Evolutionary conservation across 1,140 invertebrate genomes (phyloP).

Genomic region (Cydia fagiglandana): DNA sequence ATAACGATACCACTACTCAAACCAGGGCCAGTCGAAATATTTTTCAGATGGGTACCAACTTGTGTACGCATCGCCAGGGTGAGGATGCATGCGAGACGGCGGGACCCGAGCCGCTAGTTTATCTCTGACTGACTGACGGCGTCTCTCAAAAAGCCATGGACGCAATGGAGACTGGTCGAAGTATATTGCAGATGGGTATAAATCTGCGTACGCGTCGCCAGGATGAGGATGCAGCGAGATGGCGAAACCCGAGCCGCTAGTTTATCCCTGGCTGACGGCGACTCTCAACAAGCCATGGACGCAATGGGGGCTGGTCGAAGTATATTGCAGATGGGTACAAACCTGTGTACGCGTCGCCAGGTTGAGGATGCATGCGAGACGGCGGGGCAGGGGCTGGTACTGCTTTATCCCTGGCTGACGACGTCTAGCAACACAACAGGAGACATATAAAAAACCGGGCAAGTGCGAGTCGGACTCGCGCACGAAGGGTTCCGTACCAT

Average conservation of each 20-base stretch:
- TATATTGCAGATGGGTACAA: background rate
- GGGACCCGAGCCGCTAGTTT: too few relatives aligned
- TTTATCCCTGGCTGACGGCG: conserved; percentile 48
- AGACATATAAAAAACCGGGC: too few relatives aligned
- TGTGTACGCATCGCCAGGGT: too few relatives aligned
- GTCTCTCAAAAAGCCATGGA: too few relatives aligned
- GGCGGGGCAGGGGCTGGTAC: background rate
- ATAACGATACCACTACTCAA: too few relatives aligned
- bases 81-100: too few relatives aligned
- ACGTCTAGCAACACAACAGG: conserved; percentile 29
- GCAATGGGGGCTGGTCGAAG: background rate
- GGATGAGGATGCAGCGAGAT: conserved; percentile 45
- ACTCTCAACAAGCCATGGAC: conserved; percentile 30
- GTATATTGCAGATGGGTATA: background rate
- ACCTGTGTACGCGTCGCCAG: conserved; percentile 54
- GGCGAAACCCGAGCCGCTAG: background rate
- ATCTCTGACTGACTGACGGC: too few relatives aligned
- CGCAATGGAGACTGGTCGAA: too few relatives aligned
- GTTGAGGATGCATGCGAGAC: conserved; percentile 44
- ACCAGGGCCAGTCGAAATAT: too few relatives aligned
- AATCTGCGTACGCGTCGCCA: conserved; percentile 52
- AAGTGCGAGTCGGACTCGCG: too few relatives aligned
- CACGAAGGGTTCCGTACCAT: too few relatives aligned
- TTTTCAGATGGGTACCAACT: too few relatives aligned
- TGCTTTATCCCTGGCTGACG: conserved; percentile 49